These are phyloP conservation scores for Hypercompe scribonia DNA, from an alignment of 2,888 invertebrate species.

Conservation along the genomic window DNA sequence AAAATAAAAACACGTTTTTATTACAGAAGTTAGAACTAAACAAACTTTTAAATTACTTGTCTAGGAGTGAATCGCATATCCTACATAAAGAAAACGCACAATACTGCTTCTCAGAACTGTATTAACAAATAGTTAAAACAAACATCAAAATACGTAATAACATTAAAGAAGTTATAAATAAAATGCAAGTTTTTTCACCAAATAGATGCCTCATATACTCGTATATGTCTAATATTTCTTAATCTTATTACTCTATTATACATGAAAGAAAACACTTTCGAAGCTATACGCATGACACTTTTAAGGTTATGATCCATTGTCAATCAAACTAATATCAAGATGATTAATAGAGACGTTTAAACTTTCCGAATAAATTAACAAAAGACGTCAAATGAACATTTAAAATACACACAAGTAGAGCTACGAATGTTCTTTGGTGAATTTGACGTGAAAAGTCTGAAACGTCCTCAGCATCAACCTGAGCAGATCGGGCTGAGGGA, in stretches of 20 bases:
- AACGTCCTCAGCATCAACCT: slow-evolving; percentile 94
- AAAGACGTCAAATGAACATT: background rate
- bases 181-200: no score
- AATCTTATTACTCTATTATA: background rate
- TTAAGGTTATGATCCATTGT: background rate
- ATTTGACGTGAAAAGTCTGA: slow-evolving; percentile 93
- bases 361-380: background rate
- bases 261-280: no score
- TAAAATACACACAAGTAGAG: background rate
- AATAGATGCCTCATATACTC: background rate
- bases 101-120: background rate
- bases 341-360: background rate
- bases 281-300: no score
- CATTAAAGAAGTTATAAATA: background rate
- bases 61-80: no score
- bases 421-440: slow-evolving; percentile 80
- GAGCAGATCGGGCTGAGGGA: slow-evolving; percentile 94
- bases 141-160: background rate
- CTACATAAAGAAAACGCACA: background rate
- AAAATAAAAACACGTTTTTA: no score
- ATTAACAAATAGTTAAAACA: background rate
- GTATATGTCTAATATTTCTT: background rate
- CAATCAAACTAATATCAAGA: background rate
- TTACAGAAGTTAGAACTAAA: no score
- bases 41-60: no score